phyloP scores from a whole-genome alignment of 1,140 invertebrate genomes.

The Thaumetopoea pityocampa region DNA sequence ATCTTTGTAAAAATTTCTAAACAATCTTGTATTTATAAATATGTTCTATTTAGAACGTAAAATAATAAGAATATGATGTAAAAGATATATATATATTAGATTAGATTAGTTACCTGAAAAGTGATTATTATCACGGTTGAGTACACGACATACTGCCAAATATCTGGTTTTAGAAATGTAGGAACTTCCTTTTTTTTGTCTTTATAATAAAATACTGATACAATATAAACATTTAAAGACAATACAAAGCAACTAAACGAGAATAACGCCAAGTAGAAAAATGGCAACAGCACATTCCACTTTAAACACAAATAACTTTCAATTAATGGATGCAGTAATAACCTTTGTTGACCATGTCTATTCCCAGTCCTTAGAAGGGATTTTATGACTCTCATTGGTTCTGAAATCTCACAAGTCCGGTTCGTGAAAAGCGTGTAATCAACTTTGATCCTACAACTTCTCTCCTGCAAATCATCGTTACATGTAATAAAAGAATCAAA shows the following conservation, averaged over 20 bases:
- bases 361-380: constrained; percentile 72
- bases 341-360: constrained; percentile 60
- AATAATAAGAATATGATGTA: no score
- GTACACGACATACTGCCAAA: constrained; percentile 55
- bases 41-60: no score
- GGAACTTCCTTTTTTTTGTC: constrained; percentile 42
- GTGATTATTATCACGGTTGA: constrained; percentile 42
- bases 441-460: constrained; percentile 63
- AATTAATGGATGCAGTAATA: constrained; percentile 75
- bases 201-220: constrained; percentile 59
- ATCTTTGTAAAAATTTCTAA: no score
- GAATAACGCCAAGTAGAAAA: constrained; percentile 72
- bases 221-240: constrained; percentile 53
- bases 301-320: constrained; percentile 77
- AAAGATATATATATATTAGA: no score
- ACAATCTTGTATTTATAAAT: no score
- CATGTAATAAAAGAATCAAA: constrained; percentile 71
- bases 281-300: constrained; percentile 72
- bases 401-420: constrained; percentile 49
- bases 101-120: constrained; percentile 56
- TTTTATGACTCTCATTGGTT: constrained; percentile 74
- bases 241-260: constrained; percentile 70
- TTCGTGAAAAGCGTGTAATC: constrained; percentile 71
- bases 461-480: constrained; percentile 63
- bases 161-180: constrained; percentile 27